Evolutionary conservation across 2,113 vertebrate genomes (phyloP), one percentile per base, ranked within the genome.

Genomic region (Actenoides hombroni): DNA sequence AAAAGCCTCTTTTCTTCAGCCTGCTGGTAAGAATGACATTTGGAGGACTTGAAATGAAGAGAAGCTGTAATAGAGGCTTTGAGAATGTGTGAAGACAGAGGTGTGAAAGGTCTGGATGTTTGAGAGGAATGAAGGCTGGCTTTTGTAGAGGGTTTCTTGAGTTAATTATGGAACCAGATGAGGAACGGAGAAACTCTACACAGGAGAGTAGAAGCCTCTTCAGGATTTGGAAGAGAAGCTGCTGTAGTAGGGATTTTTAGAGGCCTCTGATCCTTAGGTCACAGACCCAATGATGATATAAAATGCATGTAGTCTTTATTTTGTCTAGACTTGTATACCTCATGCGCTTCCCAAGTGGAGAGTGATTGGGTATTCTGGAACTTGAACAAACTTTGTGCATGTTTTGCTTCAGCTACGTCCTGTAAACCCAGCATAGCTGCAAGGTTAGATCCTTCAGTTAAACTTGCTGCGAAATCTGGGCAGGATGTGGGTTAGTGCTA

Each of bases 361-460:
- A 64, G 56, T 40, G 65, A 39, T 68, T 64, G 4, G 42, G 19
- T 70, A n/a, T 92, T 91, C 82, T 87, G 78, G 70, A 94, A 83
- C 84, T 95, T 0, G 0, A 68, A 68, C 54, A 92, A 89, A 92
- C 44, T 70, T 77, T 83, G 29, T 60, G 37, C 44, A 10, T 88
- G 65, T 90, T 96, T 94, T 92, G 10, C 63, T 93, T 96, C 88
- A 69, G 10, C 79, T 39, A 42, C 56, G n/a, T 91, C 89, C 74
- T 92, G 78, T 93, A 91, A 95, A 87, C 65, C 31, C 77, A 91
- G 35, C 28, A 63, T 25, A 74, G 48, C 60, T 9, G 3, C 57
- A 79, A 65, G 61, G 65, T 82, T 93, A 76, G 81, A 42, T 70
- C 61, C 49, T 73, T 75, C 64, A 75, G 65, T 91, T 91, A 71